Conservation (phyloP, 2,888 invertebrate genomes). For the Corbicula japonica region DNA sequence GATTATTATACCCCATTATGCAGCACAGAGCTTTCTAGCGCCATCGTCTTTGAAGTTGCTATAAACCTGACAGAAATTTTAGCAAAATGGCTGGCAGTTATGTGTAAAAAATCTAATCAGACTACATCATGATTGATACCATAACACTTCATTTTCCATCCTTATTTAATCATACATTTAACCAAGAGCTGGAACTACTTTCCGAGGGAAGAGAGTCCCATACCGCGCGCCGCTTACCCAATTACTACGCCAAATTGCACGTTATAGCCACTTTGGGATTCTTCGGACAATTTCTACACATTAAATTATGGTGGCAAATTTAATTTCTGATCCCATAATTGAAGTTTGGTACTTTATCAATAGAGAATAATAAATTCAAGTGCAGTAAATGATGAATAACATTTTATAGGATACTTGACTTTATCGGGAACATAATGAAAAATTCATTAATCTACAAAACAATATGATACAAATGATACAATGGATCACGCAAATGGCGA, state of each 20-base stretch:
- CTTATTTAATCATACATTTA: constrained; percentile 68
- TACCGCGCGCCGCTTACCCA: constrained; percentile 43
- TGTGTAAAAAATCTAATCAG: constrained; percentile 60
- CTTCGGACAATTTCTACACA: constrained; percentile 69
- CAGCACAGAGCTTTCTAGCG: constrained; percentile 26
- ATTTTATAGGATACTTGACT: constrained; percentile 60
- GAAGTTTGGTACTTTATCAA: constrained; percentile 69
- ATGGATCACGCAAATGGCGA: too few relatives aligned
- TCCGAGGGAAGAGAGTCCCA: constrained; percentile 47
- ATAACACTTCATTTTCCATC: constrained; percentile 61
- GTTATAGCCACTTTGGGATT: constrained; percentile 69
- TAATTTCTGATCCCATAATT: constrained; percentile 68
- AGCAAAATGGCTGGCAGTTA: constrained; percentile 43
- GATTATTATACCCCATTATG: neutral
- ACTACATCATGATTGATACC: constrained; percentile 63
- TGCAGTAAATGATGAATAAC: constrained; percentile 67
- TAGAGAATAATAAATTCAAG: constrained; percentile 70
- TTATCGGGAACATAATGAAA: constrained; percentile 59
- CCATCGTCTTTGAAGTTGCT: constrained; percentile 29
- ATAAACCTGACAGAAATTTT: constrained; percentile 33
- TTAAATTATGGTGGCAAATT: constrained; percentile 68
- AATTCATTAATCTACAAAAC: constrained; percentile 33
- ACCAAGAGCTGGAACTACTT: constrained; percentile 50
- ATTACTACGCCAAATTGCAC: constrained; percentile 66
- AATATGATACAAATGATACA: too few relatives aligned